These are phyloP conservation scores for Ichneumoninae sp. DNA, from an alignment of 2,888 invertebrate genomes.

Conservation along the genomic window DNA sequence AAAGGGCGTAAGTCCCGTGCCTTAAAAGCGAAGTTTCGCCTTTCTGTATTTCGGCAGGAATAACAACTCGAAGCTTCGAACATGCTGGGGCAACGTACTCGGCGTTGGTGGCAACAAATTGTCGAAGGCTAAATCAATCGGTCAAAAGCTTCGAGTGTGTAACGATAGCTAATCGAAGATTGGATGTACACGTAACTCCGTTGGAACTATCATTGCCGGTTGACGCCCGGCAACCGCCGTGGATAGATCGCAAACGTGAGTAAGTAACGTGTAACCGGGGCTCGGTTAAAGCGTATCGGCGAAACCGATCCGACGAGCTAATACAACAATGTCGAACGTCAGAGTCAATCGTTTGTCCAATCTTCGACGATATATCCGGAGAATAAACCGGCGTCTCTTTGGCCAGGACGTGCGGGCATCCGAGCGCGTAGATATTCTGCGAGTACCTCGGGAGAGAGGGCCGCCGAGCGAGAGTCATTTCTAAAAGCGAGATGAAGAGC, in stretches of 20 bases:
- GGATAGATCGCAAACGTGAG: background rate
- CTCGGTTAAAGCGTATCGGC: slow-evolving; percentile 45
- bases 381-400: slow-evolving; percentile 30
- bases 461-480: slow-evolving; percentile 72
- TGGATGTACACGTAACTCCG: background rate
- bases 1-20: no score
- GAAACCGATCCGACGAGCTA: slow-evolving; percentile 54
- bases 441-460: slow-evolving; percentile 5
- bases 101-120: slow-evolving; percentile 19
- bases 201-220: background rate
- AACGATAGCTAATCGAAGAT: background rate
- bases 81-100: slow-evolving; percentile 9
- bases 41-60: background rate
- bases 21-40: no score
- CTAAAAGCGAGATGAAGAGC: slow-evolving; percentile 74
- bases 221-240: background rate
- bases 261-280: slow-evolving; percentile 2
- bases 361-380: slow-evolving; percentile 51
- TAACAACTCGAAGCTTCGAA: background rate
- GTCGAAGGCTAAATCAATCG: slow-evolving; percentile 7
- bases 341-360: slow-evolving; percentile 61
- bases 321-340: slow-evolving; percentile 66
- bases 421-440: slow-evolving; percentile 22
- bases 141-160: background rate
- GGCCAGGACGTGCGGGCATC: slow-evolving; percentile 40